Base-by-base conservation (phyloP, 2,797 vertebrate species). In the Carduelis carduelis region DNA sequence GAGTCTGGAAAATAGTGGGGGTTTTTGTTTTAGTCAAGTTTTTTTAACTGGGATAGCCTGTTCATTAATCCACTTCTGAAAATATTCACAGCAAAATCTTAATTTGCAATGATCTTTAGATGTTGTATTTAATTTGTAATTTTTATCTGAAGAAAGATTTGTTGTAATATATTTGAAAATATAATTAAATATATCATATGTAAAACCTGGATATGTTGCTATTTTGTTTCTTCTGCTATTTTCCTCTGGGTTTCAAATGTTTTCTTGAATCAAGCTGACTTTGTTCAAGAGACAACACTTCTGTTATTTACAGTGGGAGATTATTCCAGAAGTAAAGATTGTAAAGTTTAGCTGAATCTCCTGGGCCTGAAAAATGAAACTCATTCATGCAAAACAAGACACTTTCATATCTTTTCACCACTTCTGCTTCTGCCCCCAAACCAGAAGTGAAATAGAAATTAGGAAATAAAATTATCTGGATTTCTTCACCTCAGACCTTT, bases 101-200 rank as follows among this genome's bases (percentile, higher is more conserved):
- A 87, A 93, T 95, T 89, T 85, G 17, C 44, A 8, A 32, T 80
- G 81, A 95, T 92, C 91, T 95, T 94, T 41, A 93, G 77, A 85
- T 66, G 30, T 72, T 64, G 49, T 95, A 89, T 93, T 96, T 90
- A 87, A 95, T 86, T 93, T 82, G 23, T 86, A 87, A 75, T 88
- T 96, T 97, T 95, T 96, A 82, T 86, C 88, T 95, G 47, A 95
- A 94, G 84, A 83, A 41, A 95, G 61, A 72, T 83, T 64, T 93
- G 47, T 53, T 95, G 64, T 71, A 81, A 32, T 80, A 74, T 95
- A 84, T 96, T 91, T 93, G 46, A 69, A 83, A 95, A 94, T 95
- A 93, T 94, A 56, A 95, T 91, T 90, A 96, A 93, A 95, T 52
- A 23, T 20, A 43, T 83, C 12, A 55, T 77, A 65, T 44, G 21